Base-by-base conservation (phyloP, 2,888 invertebrate genomes). In the Ormyrus pomaceus region DNA sequence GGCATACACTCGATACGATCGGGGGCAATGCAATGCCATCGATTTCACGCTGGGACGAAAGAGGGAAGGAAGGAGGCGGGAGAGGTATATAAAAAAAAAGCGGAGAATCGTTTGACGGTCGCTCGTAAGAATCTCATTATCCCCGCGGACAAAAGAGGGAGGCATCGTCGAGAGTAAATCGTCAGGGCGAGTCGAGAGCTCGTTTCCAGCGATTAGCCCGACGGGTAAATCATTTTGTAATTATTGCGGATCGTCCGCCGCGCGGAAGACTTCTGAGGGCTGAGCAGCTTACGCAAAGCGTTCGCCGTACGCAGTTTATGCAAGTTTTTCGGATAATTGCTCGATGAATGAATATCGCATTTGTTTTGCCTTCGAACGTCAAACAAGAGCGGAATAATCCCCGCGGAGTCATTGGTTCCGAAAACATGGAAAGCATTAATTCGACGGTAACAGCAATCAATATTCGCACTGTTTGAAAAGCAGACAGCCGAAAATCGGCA, bases 11-110 rank as follows among this genome's bases (percentile, higher is more conserved):
- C 71, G 62, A 62, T 55, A 48, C 77, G 62, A 87, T 86, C 84
- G 87, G 83, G 87, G 86, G 83, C 85, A 87, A 88, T 87, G 87
- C 81, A 82, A 88, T 86, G 85, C 87, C 77, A 77, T 78, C 66
- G 81, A 81, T 78, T 81, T 81, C 65, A 77, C 62, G 19, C 19
- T 8, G 34, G 13, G 62, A 51, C 13, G 58, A 46, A 8, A 76
- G 48, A 66, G 58, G 34, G 68, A 46, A 5, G 34, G 53, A 65
- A 53, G n/a, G 53, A 11, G 65, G 5, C 55, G 58, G 11, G 61
- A 55, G 10, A 65, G 55, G n/a, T 34, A 34, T 34, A 34, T 2
- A 53, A 72, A 51, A 70, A 68, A 72, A 51, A 70, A 68, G 71
- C 65, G n/a, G 65, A 19, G 55, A 34, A 65, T 13, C 13, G 46